Evolutionary conservation across 2,113 vertebrate species (phyloP).

Genomic region (Ovibos moschatus): DNA sequence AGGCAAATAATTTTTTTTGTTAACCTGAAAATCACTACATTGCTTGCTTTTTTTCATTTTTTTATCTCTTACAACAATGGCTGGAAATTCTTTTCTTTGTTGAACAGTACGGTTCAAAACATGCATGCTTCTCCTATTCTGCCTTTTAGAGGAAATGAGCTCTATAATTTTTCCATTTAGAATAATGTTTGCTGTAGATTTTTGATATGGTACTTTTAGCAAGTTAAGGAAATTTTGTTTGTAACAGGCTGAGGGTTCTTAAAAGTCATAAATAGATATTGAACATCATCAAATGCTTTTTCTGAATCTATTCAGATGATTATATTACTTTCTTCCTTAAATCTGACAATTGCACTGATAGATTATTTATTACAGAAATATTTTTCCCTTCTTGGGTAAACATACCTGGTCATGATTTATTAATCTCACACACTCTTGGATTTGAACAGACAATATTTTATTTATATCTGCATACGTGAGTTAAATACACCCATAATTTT

Average conservation of each 20-base stretch:
- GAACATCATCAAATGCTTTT: not conserved
- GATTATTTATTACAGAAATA: not conserved
- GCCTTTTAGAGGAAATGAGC: not conserved
- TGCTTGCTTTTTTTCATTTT: not conserved
- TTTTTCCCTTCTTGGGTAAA: not conserved
- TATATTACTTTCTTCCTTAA: not conserved
- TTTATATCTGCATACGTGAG: not conserved
- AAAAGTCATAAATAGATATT: not conserved
- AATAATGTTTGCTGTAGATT: not conserved
- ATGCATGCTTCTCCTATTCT: not conserved
- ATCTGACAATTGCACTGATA: not conserved
- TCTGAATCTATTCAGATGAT: not conserved
- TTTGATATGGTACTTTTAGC: not conserved
- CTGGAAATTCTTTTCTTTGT: not conserved
- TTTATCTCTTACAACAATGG: not conserved
- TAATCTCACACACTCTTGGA: not conserved
- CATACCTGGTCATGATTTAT: not conserved
- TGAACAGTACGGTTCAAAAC: not conserved
- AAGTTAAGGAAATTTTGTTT: not conserved
- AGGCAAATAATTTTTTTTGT: not conserved
- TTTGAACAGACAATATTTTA: not conserved
- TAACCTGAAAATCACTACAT: not conserved
- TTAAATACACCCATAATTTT: not conserved
- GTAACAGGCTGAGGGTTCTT: not conserved
- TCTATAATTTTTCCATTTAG: not conserved